A percentile compares a stretch with the other conserved stretches of the same genome.
Evolutionary conservation across 2,797 vertebrate species (phyloP).

Genomic region (Danio choprae): DNA sequence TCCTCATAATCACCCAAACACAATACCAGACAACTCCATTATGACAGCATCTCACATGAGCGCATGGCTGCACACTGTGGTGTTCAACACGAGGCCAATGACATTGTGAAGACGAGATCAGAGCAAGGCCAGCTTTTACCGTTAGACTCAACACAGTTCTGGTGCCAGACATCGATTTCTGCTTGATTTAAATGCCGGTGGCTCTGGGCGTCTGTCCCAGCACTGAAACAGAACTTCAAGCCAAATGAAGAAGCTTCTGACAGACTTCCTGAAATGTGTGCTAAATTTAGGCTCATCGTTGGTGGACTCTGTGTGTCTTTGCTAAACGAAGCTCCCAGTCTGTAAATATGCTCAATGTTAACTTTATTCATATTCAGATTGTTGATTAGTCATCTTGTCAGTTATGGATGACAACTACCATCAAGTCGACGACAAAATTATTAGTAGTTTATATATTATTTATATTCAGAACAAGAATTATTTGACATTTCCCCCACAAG

Average conservation of each 20-base stretch:
- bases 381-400: not conserved
- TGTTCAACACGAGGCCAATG: not conserved
- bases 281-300: not conserved
- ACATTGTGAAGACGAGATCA: constrained; percentile 2
- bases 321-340: not conserved
- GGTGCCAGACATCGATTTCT: not conserved
- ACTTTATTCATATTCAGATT: not conserved
- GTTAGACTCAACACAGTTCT: not conserved
- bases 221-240: not conserved
- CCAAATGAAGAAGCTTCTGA: not conserved
- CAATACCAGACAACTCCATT: not conserved
- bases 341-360: not conserved
- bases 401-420: not conserved
- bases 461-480: no score
- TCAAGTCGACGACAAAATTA: no score
- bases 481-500: no score
- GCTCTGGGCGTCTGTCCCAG: not conserved
- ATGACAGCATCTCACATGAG: not conserved
- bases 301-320: not conserved
- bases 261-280: not conserved
- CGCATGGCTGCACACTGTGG: not conserved
- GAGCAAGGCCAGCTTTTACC: not conserved
- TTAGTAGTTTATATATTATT: no score
- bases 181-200: not conserved
- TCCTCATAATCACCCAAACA: not conserved